Evolutionary conservation across 2,797 vertebrate species (phyloP), one percentile per base, ranked within the genome.

Genomic region (Schizopygopsis malacanthus): DNA sequence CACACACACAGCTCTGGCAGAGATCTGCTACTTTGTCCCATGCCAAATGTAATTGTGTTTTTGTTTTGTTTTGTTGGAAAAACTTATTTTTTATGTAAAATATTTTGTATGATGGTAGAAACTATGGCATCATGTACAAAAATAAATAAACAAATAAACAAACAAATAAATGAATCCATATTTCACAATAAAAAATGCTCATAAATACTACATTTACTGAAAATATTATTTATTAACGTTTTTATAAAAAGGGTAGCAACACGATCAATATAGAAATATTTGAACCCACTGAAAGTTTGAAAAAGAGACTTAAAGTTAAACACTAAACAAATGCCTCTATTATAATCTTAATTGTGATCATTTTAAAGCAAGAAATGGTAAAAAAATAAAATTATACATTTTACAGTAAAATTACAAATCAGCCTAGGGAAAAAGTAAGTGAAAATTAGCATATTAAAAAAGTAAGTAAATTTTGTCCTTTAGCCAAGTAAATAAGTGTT

Each of bases 311-410:
- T 28, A 13, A 6, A 28, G 2, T 63, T 61, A 25, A 61, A 56
- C 8, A 22, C 7, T 56, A 22, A 22, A 22, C 20, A 59, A 10
- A 59, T n/a, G 54, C 20, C 10, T 59, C 9, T n/a, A n/a, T 59
- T n/a, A n/a, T n/a, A 59, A 59, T n/a, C 22, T 1, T 59, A n/a
- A 59, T 59, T 22, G 54, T 1, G 6, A 18, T 20, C 6, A 8
- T 20, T 2, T 22, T 9, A 4, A 56, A 56, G 11, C n/a, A 11
- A n/a, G 22, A 10, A 59, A 59, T 59, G 22, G 22, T 59, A 4
- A n/a, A 2, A n/a, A n/a, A n/a, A n/a, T n/a, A 0, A n/a, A 59
- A n/a, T 11, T 2, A n/a, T n/a, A 47, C 1, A 50, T 15, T 50
- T 50, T 50, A 50, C 4, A 50, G 47, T 50, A 50, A 50, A 50